These are phyloP conservation scores for Lerista edwardsae DNA, from an alignment of 2,797 vertebrate species.

Conservation along the genomic window DNA sequence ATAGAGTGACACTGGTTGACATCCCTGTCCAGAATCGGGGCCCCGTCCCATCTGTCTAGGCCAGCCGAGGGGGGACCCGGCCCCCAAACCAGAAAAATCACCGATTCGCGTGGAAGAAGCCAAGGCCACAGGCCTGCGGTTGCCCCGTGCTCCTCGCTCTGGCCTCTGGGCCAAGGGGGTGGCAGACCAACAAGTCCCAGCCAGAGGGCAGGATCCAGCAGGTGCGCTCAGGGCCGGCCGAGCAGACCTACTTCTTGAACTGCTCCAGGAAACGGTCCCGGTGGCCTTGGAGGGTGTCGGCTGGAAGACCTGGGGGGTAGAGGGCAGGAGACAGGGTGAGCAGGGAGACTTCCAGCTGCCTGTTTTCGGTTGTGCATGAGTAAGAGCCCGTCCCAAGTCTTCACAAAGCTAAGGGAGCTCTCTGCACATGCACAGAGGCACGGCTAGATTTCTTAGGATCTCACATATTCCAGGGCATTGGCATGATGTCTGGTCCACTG, in stretches of 20 bases:
- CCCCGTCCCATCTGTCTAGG: too few relatives aligned
- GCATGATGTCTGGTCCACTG: background rate
- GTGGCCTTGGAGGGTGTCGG: conserved; percentile 96
- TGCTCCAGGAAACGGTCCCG: conserved; percentile 98
- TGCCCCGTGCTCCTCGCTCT: too few relatives aligned
- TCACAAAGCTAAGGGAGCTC: background rate
- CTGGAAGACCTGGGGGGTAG: conserved; percentile 88
- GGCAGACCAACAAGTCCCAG: background rate
- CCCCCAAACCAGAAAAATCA: background rate
- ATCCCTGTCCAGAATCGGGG: background rate
- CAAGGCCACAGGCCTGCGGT: too few relatives aligned
- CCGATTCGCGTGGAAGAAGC: background rate
- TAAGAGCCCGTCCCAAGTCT: background rate
- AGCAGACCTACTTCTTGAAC: conserved; percentile 90
- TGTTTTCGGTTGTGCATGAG: background rate
- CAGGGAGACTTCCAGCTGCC: background rate
- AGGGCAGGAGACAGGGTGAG: background rate
- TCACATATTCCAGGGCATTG: background rate
- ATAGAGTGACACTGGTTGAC: too few relatives aligned
- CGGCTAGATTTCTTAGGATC: background rate
- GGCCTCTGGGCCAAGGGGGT: too few relatives aligned
- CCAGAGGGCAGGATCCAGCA: background rate
- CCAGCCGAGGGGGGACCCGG: background rate
- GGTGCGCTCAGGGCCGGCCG: background rate
- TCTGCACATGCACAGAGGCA: background rate